These are phyloP conservation scores for Calephelis virginiensis DNA, from an alignment of 1,140 invertebrate species.

Conservation along the genomic window DNA sequence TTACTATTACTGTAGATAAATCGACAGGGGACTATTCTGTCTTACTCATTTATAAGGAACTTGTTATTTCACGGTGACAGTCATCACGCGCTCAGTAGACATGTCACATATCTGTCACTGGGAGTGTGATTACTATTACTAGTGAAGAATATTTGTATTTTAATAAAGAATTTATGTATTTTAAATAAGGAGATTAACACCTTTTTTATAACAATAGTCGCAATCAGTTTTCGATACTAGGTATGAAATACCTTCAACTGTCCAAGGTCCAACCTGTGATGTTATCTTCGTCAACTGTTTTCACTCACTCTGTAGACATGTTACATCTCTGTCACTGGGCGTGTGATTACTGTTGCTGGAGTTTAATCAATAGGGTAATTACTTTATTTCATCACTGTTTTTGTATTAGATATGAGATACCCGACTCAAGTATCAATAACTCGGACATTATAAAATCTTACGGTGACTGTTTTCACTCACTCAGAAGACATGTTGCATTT, in stretches of 20 bases:
- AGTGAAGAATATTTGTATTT: no score
- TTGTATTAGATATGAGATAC: constrained; percentile 31
- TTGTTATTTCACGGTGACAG: no score
- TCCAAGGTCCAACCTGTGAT: no score
- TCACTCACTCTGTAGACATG: constrained; percentile 37
- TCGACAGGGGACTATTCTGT: no score
- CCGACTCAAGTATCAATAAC: not conserved
- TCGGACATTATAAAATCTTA: not conserved
- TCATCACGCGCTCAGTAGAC: constrained; percentile 28
- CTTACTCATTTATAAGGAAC: no score
- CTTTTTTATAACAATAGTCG: no score
- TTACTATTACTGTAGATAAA: no score
- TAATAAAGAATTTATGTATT: no score
- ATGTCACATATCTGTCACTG: constrained; percentile 38
- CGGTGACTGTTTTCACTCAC: constrained; percentile 11
- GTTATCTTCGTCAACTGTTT: constrained; percentile 4
- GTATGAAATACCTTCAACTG: no score
- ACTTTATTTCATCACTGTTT: constrained; percentile 29
- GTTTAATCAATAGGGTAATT: not conserved
- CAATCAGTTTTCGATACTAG: no score
- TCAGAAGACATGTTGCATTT: constrained; percentile 30
- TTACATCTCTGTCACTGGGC: constrained; percentile 37
- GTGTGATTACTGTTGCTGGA: constrained; percentile 23
- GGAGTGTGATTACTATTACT: constrained; percentile 27
- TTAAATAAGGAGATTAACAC: no score